Percentiles rank a stretch among this genome's conserved stretches.
Evolutionary conservation across 1,140 invertebrate genomes (phyloP).

Genomic region (Aphis gossypii): DNA sequence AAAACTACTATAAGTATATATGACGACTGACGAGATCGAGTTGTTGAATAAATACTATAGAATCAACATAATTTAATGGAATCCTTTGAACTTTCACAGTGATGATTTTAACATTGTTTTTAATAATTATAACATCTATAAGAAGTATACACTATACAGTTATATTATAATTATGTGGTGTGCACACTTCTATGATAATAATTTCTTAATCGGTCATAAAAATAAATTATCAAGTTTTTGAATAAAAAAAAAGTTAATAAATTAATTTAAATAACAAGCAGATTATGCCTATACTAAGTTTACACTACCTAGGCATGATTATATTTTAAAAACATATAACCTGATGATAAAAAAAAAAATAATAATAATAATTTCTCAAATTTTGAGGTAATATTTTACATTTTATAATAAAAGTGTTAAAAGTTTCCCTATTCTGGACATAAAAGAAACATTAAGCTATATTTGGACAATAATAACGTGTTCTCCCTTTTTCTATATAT

Average conservation of each 20-base stretch:
- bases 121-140: not conserved
- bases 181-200: not conserved
- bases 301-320: not conserved
- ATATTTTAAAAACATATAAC: not conserved
- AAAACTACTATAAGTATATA: not conserved
- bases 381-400: not conserved
- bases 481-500: not conserved
- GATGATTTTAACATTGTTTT: not conserved
- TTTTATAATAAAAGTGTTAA: not conserved
- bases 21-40: not conserved
- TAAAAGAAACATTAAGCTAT: not conserved
- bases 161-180: not conserved
- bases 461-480: slow-evolving; percentile 26
- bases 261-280: not conserved
- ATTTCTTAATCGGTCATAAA: not conserved
- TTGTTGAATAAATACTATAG: not conserved
- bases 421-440: not conserved
- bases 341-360: no score
- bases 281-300: not conserved
- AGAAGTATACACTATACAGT: not conserved
- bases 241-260: not conserved
- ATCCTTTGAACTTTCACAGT: not conserved
- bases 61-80: slow-evolving; percentile 7
- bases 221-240: not conserved
- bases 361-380: not conserved